Conservation (phyloP, 2,113 vertebrate species). For the Struthio camelus region DNA sequence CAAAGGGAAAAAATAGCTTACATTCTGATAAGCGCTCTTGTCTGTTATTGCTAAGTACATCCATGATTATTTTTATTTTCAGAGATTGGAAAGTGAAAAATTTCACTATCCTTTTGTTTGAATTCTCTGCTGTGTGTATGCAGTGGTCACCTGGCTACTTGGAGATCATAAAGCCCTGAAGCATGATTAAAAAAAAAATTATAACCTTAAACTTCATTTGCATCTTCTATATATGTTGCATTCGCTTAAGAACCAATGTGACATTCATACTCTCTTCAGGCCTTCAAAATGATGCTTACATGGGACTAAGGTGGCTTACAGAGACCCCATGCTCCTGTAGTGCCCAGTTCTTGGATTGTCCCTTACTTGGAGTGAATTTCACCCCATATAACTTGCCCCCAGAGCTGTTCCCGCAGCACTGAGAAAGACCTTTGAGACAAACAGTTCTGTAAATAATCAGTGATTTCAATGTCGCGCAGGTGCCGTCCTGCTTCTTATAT, state of each 20-base stretch:
- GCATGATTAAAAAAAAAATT: not conserved
- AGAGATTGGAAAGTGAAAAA: not conserved
- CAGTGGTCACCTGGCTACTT: not conserved
- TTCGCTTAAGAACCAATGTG: not conserved
- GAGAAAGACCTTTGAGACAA: not conserved
- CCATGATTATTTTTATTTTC: constrained; percentile 13
- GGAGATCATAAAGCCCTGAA: not conserved
- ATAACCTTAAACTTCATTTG: not conserved
- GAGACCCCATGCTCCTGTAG: not conserved
- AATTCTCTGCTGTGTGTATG: not conserved
- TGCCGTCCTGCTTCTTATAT: not conserved
- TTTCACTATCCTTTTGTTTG: not conserved
- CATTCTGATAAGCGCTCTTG: not conserved
- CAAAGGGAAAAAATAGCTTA: not conserved
- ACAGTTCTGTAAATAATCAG: not conserved
- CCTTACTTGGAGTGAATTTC: not conserved
- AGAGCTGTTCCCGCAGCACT: not conserved
- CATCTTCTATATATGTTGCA: not conserved
- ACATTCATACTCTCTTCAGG: not conserved
- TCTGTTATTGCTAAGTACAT: not conserved
- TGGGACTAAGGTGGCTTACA: not conserved
- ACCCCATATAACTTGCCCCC: not conserved
- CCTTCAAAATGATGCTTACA: not conserved
- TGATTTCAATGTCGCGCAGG: not conserved
- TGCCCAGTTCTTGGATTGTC: not conserved